phyloP scores from a whole-genome alignment of 2,888 invertebrate species.

The Apotomis turbidana region DNA sequence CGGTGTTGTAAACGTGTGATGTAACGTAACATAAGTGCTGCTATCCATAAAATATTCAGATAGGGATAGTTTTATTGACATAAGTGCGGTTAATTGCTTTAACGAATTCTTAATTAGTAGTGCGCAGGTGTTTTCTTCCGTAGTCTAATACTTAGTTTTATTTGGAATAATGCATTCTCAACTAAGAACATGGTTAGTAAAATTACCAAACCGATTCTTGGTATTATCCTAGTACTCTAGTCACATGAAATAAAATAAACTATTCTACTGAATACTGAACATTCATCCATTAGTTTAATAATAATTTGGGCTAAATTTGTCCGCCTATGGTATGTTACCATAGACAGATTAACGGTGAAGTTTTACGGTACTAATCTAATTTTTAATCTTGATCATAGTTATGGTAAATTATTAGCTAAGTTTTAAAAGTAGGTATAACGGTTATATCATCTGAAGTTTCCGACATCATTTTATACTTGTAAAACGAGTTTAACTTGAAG shows the following conservation, averaged over 20 bases:
- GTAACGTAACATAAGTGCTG: constrained; percentile 4
- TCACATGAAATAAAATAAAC: too few relatives aligned
- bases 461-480: constrained; percentile 30
- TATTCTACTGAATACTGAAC: too few relatives aligned
- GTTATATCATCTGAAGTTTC: constrained; percentile 25
- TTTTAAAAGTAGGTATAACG: constrained; percentile 19
- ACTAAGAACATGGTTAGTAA: too few relatives aligned
- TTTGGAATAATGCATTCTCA: too few relatives aligned
- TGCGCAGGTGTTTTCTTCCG: constrained; percentile 1
- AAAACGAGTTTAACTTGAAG: constrained; percentile 35
- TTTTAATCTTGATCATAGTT: constrained; percentile 3
- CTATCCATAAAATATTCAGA: constrained; percentile 21
- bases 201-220: too few relatives aligned
- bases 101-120: constrained; percentile 15
- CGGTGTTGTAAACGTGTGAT: constrained; percentile 15
- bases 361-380: not conserved
- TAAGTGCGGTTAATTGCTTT: constrained; percentile 9
- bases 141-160: not conserved
- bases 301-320: too few relatives aligned
- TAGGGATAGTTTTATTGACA: constrained; percentile 18
- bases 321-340: too few relatives aligned
- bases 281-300: too few relatives aligned
- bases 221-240: too few relatives aligned
- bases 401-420: constrained; percentile 3
- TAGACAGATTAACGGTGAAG: too few relatives aligned